Evolutionary conservation across 2,888 invertebrate genomes (phyloP).

Genomic region (Calliscelio sp.): DNA sequence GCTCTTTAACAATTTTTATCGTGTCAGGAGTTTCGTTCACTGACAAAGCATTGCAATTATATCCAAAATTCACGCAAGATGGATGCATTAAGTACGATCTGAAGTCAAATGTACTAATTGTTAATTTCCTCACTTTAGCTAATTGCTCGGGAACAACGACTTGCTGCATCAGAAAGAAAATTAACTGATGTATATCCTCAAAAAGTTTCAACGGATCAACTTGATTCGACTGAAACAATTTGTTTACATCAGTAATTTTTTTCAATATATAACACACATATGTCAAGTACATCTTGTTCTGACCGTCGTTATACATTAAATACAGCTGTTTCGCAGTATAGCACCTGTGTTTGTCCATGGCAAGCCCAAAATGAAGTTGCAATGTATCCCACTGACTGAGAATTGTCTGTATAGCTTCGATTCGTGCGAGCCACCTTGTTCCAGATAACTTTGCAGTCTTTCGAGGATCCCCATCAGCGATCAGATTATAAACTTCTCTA

Average conservation of each 20-base stretch:
- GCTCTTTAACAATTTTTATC: constrained; percentile 9
- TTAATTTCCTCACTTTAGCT: constrained; percentile 73
- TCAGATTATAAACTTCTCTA: constrained; percentile 66
- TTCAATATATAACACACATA: constrained; percentile 64
- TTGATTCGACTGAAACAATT: constrained; percentile 70
- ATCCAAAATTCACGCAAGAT: constrained; percentile 77
- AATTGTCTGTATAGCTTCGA: constrained; percentile 46
- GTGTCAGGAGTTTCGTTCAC: constrained; percentile 15
- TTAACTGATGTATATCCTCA: constrained; percentile 65
- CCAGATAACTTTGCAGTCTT: constrained; percentile 54
- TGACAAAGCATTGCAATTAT: constrained; percentile 71
- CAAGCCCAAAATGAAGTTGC: constrained; percentile 73
- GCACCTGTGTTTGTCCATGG: constrained; percentile 67
- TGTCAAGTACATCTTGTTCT: constrained; percentile 69
- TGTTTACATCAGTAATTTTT: constrained; percentile 66
- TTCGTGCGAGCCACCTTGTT: constrained; percentile 56
- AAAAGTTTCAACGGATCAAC: constrained; percentile 71
- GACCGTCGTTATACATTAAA: constrained; percentile 58
- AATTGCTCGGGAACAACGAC: constrained; percentile 76
- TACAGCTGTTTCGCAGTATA: constrained; percentile 67
- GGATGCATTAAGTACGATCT: constrained; percentile 75
- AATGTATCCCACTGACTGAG: constrained; percentile 78
- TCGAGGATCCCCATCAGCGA: constrained; percentile 33
- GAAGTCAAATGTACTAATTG: constrained; percentile 76
- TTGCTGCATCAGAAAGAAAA: constrained; percentile 67